These are phyloP conservation scores for Caenorhabditis sp. DNA, from an alignment of 2,888 invertebrate species.

Conservation along the genomic window DNA sequence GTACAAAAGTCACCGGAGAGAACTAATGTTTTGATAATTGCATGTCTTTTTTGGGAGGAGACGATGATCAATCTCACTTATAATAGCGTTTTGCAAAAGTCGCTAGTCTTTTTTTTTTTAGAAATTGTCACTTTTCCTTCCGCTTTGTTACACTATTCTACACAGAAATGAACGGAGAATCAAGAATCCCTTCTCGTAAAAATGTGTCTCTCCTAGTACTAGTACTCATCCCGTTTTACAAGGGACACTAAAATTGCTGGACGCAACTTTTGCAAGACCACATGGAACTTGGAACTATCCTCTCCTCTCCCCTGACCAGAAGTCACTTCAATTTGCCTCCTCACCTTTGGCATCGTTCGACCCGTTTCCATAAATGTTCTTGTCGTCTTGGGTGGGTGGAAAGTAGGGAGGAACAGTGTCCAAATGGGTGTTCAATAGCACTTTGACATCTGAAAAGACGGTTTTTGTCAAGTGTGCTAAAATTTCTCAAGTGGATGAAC, in stretches of 20 bases:
- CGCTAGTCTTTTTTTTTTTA: neutral
- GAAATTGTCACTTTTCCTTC: constrained; percentile 18
- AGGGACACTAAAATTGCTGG: constrained; percentile 19
- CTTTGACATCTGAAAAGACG: constrained; percentile 66
- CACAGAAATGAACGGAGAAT: constrained; percentile 21
- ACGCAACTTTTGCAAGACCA: too few relatives aligned
- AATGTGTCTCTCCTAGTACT: constrained; percentile 33
- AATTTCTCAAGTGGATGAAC: constrained; percentile 26
- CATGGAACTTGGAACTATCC: too few relatives aligned
- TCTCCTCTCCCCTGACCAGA: too few relatives aligned
- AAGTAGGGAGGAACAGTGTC: constrained; percentile 82
- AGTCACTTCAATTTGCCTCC: too few relatives aligned
- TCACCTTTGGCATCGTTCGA: constrained; percentile 81
- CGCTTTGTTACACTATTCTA: constrained; percentile 18
- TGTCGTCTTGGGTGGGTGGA: constrained; percentile 71
- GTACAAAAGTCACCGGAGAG: constrained; percentile 38
- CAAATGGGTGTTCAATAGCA: constrained; percentile 80
- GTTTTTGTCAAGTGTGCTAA: constrained; percentile 17
- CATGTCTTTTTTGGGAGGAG: constrained; percentile 23
- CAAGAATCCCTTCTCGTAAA: constrained; percentile 40
- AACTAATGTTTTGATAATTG: constrained; percentile 49
- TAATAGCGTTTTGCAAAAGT: constrained; percentile 24
- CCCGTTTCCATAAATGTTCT: constrained; percentile 78
- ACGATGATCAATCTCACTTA: constrained; percentile 55
- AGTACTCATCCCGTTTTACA: constrained; percentile 46